Conservation (phyloP, 2,888 invertebrate genomes). For the Ceratothoa steindachneri region DNA sequence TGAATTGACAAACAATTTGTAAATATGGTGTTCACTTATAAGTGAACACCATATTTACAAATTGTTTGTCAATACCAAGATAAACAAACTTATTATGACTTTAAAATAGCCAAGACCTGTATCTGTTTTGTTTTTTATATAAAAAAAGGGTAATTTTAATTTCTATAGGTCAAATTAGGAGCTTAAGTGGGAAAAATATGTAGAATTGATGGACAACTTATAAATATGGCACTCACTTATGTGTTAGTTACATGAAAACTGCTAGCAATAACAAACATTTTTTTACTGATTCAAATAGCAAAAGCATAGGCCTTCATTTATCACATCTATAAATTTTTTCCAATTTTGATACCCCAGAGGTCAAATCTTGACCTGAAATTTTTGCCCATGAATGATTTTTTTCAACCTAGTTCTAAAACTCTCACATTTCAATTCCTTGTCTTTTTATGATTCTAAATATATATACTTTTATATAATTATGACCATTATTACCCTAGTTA, state of each 20-base stretch:
- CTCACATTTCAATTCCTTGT: not conserved
- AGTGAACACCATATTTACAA: too few relatives aligned
- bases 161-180: not conserved
- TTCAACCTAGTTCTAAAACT: not conserved
- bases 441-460: not conserved
- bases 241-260: not conserved
- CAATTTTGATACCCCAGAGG: not conserved
- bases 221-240: not conserved
- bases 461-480: not conserved
- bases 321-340: not conserved
- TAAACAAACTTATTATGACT: too few relatives aligned
- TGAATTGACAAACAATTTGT: too few relatives aligned
- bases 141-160: not conserved
- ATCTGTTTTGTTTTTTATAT: not conserved
- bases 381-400: not conserved
- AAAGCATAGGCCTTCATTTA: not conserved
- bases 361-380: not conserved
- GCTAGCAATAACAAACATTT: not conserved
- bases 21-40: too few relatives aligned
- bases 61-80: too few relatives aligned
- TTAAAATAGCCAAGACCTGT: too few relatives aligned
- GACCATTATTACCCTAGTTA: too few relatives aligned
- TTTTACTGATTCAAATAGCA: not conserved
- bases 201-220: not conserved
- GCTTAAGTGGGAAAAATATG: not conserved